Evolutionary conservation across 2,888 invertebrate species (phyloP), one percentile per base, ranked within the genome.

Genomic region (Rhingia campestris): DNA sequence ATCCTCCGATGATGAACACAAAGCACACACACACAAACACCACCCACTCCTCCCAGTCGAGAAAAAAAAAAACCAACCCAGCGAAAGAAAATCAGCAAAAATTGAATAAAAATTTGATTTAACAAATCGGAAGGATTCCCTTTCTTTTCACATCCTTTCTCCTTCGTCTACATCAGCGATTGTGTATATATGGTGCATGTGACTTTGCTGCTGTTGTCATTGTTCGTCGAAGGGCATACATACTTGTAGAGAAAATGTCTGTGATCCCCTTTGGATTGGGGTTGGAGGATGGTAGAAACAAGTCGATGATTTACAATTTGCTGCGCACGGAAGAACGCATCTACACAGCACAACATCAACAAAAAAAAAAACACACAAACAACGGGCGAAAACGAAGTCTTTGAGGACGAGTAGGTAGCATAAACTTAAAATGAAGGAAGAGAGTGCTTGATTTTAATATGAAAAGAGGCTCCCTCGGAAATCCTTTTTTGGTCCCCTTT

Each of bases 31-130:
- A 59, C 45, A 53, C 53, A 43, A 22, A 51, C 53, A 61, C 10
- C 3, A 47, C 30, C 14, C 33, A 58, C 56, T 32, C 22, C 67
- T 49, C 6, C 35, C 32, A 12, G 7, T 35, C 47, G 22, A 12
- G 45, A 51, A 32, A 67, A 33, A n/a, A 67, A 59, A 51, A 35
- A 33, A 61, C 51, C 39, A 58, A 10, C 30, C 32, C 30, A 49
- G 33, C 47, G 45, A 72, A 58, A 74, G 70, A 70, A 84, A 84
- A 84, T 84, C 84, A 84, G 80, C 74, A 75, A 70, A 74, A 84
- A 80, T 84, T 84, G 84, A 84, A 84, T 84, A 84, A 84, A 84
- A 84, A 75, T 84, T 75, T 84, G 84, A 84, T 80, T 84, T 69
- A 80, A 80, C 80, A 84, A 84, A 84, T 84, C 79, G 84, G 80